A percentile compares a stretch with the other conserved stretches of the same genome.
phyloP scores from a whole-genome alignment of 2,888 invertebrate genomes.

The Lucinisca nassula region DNA sequence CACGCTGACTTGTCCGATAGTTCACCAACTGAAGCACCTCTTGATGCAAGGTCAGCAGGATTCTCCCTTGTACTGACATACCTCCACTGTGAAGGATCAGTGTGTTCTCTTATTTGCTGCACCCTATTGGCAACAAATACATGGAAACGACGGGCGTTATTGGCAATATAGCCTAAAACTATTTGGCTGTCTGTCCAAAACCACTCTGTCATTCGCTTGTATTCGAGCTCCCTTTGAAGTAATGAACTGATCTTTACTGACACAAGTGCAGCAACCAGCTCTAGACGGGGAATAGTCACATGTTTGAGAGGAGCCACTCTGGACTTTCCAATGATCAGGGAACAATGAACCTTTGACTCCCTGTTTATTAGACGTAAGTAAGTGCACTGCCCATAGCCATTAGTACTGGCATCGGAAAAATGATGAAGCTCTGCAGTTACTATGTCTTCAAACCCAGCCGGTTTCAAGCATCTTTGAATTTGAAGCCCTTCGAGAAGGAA shows the following conservation, averaged over 20 bases:
- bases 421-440: slow-evolving; percentile 14
- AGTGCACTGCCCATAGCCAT: slow-evolving; percentile 68
- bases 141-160: slow-evolving; percentile 69
- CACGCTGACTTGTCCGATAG: too few species aligned
- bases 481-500: not conserved
- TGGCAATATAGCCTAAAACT: slow-evolving; percentile 70
- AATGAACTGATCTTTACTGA: slow-evolving; percentile 17
- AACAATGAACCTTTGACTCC: slow-evolving; percentile 44
- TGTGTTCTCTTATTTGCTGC: slow-evolving; percentile 63
- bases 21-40: too few species aligned
- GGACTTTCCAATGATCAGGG: slow-evolving; percentile 66
- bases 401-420: slow-evolving; percentile 36
- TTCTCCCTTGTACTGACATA: too few species aligned
- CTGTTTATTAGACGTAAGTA: slow-evolving; percentile 55
- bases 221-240: slow-evolving; percentile 20
- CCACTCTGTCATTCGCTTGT: not conserved
- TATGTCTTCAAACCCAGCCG: not conserved
- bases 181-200: slow-evolving; percentile 72
- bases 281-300: slow-evolving; percentile 43
- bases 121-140: slow-evolving; percentile 76
- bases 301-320: slow-evolving; percentile 60
- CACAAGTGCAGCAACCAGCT: slow-evolving; percentile 33
- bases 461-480: slow-evolving; percentile 15
- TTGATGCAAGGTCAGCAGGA: too few species aligned
- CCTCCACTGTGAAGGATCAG: too few species aligned